phyloP scores from a whole-genome alignment of 2,113 vertebrate genomes.

The Colius striatus region DNA sequence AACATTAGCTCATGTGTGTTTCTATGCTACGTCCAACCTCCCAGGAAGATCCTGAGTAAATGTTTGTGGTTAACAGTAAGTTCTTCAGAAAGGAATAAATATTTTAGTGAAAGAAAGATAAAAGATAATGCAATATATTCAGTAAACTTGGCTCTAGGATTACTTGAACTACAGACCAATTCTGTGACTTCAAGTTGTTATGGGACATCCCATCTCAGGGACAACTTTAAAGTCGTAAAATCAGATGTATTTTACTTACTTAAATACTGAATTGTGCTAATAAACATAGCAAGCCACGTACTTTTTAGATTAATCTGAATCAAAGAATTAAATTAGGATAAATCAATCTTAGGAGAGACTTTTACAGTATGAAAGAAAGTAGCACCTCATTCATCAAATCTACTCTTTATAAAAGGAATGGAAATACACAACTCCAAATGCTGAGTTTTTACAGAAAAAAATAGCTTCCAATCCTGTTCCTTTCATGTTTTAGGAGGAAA shows the following conservation, averaged over 20 bases:
- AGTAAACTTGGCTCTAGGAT: neutral
- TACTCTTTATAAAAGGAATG: neutral
- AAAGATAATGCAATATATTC: neutral
- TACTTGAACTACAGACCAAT: neutral
- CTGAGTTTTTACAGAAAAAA: neutral
- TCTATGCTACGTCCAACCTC: neutral
- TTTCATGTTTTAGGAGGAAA: neutral
- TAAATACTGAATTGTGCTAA: neutral
- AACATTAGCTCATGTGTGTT: neutral
- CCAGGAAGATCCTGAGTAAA: neutral
- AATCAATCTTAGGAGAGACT: neutral
- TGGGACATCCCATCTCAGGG: neutral
- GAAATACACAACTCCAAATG: neutral
- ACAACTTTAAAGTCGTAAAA: neutral
- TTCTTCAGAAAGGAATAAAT: neutral
- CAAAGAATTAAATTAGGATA: neutral
- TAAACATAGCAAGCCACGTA: neutral
- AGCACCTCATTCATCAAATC: neutral
- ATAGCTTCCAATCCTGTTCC: neutral
- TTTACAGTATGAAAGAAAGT: neutral
- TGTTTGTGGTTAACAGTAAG: neutral
- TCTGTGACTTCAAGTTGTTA: neutral
- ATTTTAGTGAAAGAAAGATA: neutral
- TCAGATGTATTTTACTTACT: neutral
- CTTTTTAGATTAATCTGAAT: neutral